Conservation (phyloP, 2,113 vertebrate genomes). For the Stigmatopora nigra region DNA sequence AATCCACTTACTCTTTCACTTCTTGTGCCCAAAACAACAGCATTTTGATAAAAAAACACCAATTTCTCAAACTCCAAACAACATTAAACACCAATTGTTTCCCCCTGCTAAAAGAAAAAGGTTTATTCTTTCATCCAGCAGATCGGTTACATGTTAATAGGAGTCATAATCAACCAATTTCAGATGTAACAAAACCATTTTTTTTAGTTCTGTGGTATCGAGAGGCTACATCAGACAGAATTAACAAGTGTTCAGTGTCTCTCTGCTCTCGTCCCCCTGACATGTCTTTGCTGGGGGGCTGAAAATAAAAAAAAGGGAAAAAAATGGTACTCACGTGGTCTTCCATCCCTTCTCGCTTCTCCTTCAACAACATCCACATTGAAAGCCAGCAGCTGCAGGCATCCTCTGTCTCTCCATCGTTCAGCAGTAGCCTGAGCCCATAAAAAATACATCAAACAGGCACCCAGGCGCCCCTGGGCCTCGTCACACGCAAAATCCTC, state of each 20-base stretch:
- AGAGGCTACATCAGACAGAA: conserved; percentile 65
- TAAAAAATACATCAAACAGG: conserved; percentile 77
- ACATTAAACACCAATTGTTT: too few relatives aligned
- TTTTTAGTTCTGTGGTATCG: conserved; percentile 25
- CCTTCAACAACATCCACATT: conserved; percentile 72
- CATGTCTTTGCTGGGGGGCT: conserved; percentile 61
- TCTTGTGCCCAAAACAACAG: too few relatives aligned
- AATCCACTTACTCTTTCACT: too few relatives aligned
- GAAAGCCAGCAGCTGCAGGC: conserved; percentile 67
- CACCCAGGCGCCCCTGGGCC: conserved; percentile 51
- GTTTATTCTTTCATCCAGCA: too few relatives aligned
- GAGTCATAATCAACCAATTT: too few relatives aligned
- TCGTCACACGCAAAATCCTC: conserved; percentile 64
- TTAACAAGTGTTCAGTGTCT: conserved; percentile 58
- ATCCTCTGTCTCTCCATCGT: conserved; percentile 38
- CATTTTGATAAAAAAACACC: too few relatives aligned
- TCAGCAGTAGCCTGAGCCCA: conserved; percentile 69
- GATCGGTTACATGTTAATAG: too few relatives aligned
- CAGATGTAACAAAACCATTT: not conserved
- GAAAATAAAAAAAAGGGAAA: not conserved
- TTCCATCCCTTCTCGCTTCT: conserved; percentile 28
- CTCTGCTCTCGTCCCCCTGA: conserved; percentile 55
- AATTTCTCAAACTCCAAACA: too few relatives aligned
- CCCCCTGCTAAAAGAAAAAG: too few relatives aligned
- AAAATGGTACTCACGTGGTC: not conserved